phyloP scores from a whole-genome alignment of 1,140 invertebrate genomes.

The Leptopilina clavipes region DNA sequence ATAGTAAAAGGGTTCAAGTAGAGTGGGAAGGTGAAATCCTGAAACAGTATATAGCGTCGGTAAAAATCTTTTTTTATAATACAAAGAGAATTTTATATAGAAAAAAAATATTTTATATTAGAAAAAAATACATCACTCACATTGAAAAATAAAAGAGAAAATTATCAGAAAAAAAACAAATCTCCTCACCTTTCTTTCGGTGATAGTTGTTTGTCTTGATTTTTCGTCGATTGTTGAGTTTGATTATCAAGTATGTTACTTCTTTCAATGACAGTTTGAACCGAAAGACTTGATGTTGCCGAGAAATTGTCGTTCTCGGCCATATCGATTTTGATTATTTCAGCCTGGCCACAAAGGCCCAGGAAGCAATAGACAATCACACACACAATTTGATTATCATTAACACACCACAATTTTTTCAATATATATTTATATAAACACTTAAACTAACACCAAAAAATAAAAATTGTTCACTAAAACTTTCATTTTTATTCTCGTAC shows the following conservation, averaged over 20 bases:
- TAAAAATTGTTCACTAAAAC: background rate
- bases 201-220: constrained; percentile 1
- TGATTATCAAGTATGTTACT: background rate
- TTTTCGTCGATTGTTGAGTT: background rate
- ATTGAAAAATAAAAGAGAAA: no score
- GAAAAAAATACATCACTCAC: no score
- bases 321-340: constrained; percentile 27
- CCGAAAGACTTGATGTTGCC: background rate
- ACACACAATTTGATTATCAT: constrained; percentile 16
- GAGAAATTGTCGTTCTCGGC: constrained; percentile 22
- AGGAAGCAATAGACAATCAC: constrained; percentile 25
- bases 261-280: background rate
- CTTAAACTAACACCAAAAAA: constrained; percentile 3
- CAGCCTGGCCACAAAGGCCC: constrained; percentile 23
- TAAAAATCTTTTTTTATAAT: no score
- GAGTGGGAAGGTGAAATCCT: no score
- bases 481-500: background rate
- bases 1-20: no score
- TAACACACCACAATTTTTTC: background rate
- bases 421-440: background rate
- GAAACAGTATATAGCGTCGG: no score
- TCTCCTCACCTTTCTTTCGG: background rate
- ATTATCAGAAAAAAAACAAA: background rate
- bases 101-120: no score
- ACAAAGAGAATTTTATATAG: no score